phyloP scores from a whole-genome alignment of 1,140 invertebrate genomes.

The Himalopsyche phryganea region DNA sequence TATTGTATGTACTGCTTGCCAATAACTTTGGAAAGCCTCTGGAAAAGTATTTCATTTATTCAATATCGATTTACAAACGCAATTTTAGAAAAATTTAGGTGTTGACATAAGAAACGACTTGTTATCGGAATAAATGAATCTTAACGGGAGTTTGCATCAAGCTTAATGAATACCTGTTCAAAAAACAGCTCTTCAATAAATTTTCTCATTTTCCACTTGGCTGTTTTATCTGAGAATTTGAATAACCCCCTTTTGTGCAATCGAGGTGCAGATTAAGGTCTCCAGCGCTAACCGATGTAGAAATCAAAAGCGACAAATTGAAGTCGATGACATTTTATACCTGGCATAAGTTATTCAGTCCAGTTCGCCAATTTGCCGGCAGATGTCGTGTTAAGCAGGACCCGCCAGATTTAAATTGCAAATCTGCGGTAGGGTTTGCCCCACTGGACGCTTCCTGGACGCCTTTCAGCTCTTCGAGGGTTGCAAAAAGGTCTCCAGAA shows the following conservation, averaged over 20 bases:
- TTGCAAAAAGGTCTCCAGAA: slow-evolving; percentile 2
- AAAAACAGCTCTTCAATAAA: too few relatives aligned
- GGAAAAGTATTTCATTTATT: too few relatives aligned
- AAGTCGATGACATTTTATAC: slow-evolving; percentile 46
- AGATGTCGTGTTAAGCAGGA: slow-evolving; percentile 57
- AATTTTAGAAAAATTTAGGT: too few relatives aligned
- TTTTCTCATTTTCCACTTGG: too few relatives aligned
- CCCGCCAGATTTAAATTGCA: slow-evolving; percentile 55
- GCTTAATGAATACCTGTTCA: too few relatives aligned
- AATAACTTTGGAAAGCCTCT: too few relatives aligned
- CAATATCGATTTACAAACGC: too few relatives aligned
- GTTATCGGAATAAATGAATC: too few relatives aligned
- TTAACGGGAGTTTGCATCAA: too few relatives aligned
- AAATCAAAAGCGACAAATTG: slow-evolving; percentile 31
- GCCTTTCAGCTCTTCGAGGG: slow-evolving; percentile 44
- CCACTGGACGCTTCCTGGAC: too few relatives aligned
- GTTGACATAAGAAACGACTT: too few relatives aligned
- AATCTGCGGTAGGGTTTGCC: slow-evolving; percentile 43
- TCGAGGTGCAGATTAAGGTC: slow-evolving; percentile 13
- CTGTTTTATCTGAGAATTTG: slow-evolving; percentile 8
- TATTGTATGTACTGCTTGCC: too few relatives aligned
- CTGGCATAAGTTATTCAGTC: slow-evolving; percentile 38
- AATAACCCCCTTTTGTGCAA: slow-evolving; percentile 12
- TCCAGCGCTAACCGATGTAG: slow-evolving; percentile 11
- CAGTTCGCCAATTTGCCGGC: slow-evolving; percentile 52